Conservation (phyloP, 2,888 invertebrate genomes). For the Tenthredo notha region DNA sequence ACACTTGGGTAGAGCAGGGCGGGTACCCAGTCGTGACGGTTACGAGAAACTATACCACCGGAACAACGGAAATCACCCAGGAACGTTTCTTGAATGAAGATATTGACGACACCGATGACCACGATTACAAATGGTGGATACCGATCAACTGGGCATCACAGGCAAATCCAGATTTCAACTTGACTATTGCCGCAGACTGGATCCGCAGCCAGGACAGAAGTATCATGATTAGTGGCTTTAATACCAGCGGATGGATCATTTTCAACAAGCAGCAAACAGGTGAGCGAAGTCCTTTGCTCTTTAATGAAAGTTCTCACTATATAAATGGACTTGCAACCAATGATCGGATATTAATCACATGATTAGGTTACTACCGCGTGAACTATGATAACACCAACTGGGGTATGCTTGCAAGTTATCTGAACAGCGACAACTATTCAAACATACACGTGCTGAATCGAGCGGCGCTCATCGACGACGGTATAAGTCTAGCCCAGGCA, state of each 20-base stretch:
- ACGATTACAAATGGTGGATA: slow-evolving; percentile 68
- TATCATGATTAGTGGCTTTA: slow-evolving; percentile 58
- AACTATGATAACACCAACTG: slow-evolving; percentile 76
- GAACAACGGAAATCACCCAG: slow-evolving; percentile 60
- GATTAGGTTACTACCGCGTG: slow-evolving; percentile 75
- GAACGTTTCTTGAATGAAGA: slow-evolving; percentile 51
- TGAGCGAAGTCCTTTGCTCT: slow-evolving; percentile 46
- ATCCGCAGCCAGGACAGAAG: slow-evolving; percentile 57
- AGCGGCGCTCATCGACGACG: slow-evolving; percentile 81
- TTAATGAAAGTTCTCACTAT: slow-evolving; percentile 49
- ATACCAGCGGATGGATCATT: slow-evolving; percentile 76
- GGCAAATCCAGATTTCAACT: slow-evolving; percentile 57
- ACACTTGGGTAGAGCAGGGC: slow-evolving; percentile 78
- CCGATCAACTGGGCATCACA: slow-evolving; percentile 69
- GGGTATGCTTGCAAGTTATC: slow-evolving; percentile 69
- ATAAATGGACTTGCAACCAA: background rate
- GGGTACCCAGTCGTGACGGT: slow-evolving; percentile 77
- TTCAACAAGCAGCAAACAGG: slow-evolving; percentile 75
- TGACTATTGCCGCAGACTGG: slow-evolving; percentile 60
- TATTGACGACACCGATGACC: slow-evolving; percentile 53
- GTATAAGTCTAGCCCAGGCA: slow-evolving; percentile 75
- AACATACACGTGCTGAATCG: slow-evolving; percentile 78
- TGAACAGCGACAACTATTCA: slow-evolving; percentile 69
- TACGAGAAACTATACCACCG: slow-evolving; percentile 64
- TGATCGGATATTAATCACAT: background rate